A percentile compares a stretch with the other conserved stretches of the same genome.
Conservation (phyloP, 2,888 invertebrate genomes). For the Tachina lurida region DNA sequence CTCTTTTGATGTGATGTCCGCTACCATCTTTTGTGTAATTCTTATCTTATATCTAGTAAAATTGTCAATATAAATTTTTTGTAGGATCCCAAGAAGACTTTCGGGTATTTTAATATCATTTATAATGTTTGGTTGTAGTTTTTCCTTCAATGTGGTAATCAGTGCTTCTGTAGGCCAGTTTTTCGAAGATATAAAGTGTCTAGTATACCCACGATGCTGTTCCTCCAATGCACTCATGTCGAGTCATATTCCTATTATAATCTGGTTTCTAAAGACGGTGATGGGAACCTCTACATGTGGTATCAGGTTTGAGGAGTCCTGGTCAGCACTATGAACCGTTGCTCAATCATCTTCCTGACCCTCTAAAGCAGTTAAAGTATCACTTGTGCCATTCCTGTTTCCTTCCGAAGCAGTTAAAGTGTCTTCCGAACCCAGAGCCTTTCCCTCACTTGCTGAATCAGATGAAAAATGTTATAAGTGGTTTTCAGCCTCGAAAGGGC, state of each 20-base stretch:
- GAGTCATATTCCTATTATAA: too few species aligned
- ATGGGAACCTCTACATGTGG: slow-evolving; percentile 9
- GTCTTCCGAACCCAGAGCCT: background rate
- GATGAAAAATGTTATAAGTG: background rate
- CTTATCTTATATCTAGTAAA: background rate
- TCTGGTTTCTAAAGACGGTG: background rate
- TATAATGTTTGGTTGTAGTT: background rate
- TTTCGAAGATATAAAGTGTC: slow-evolving; percentile 11
- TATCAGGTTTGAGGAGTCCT: background rate
- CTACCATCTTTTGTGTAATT: background rate
- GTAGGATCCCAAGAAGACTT: background rate
- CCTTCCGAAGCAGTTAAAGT: too few species aligned
- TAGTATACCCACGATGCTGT: slow-evolving; percentile 9
- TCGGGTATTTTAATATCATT: slow-evolving; percentile 1
- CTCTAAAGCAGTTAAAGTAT: slow-evolving; percentile 3
- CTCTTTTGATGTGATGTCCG: background rate
- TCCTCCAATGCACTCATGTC: background rate
- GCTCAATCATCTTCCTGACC: background rate
- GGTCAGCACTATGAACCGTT: background rate
- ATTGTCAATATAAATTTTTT: background rate
- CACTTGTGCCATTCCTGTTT: background rate
- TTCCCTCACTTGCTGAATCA: background rate
- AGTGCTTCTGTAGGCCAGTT: background rate
- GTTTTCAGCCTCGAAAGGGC: background rate
- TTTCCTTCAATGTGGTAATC: background rate